Base-by-base conservation (phyloP, 1,140 invertebrate species). In the Venturia canescens region DNA sequence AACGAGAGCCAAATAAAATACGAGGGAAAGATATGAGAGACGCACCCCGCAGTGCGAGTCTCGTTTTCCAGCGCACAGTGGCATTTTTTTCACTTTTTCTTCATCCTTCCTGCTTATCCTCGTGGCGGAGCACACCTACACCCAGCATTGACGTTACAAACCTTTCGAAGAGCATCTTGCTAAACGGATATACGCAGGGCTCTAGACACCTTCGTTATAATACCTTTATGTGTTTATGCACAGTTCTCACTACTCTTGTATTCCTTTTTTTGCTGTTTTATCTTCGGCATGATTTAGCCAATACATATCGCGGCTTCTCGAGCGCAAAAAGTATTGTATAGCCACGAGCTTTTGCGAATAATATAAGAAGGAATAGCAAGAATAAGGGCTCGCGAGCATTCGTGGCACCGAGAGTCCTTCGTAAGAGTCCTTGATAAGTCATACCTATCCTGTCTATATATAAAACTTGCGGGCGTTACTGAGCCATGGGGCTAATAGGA, bases 391-490 rank as follows among this genome's bases (percentile, higher is more conserved):
- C 50, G 67, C 16, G 34, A 21, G 21, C 34, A 11, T 71, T 71
- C 67, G 50, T 69, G 67, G 29, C n/a, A 69, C 29, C 48, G 21
- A 48, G 38, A 44, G 34, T 38, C 38, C 69, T 48, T 48, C n/a
- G 34, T 48, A 44, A 38, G 69, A 71, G 23, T 71, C 69, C 69
- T 71, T 71, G 69, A 48, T 71, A 71, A n/a, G 67, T 69, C 34
- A 48, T 71, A 48, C 34, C 69, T 48, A 34, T 27, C 60, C n/a
- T 26, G 23, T 29, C 31, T 26, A 26, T 74, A 78, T 66, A 69
- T 79, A 81, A 81, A 84, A 67, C 76, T 82, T 69, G 48, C 71
- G 71, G 48, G 48, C 71, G 71, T 74, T 74, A 74, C 71, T 11
- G 26, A 74, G 71, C 71, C 71, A 74, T 23, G 50, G 76, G 75